Base-by-base conservation (phyloP, 1,140 invertebrate species). In the Pseudomyrmex pallidus region DNA sequence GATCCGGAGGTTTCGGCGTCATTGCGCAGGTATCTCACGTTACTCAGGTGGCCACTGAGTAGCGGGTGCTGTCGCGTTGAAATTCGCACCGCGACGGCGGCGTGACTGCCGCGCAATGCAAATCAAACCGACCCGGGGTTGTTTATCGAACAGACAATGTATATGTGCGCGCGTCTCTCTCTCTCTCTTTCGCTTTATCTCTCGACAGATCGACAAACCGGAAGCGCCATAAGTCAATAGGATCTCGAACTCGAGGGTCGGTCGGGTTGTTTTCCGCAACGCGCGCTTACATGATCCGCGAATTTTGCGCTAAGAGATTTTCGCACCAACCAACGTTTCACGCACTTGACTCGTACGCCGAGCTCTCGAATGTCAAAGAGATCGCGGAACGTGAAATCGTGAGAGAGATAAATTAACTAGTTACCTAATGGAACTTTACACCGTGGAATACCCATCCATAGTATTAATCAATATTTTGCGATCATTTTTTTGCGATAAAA, bases 11-110 rank as follows among this genome's bases (percentile, higher is more conserved):
- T 52, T 56, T 35, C 35, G 35, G 3, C 54, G n/a, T 63, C 78
- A 66, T 73, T 22, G 57, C 20, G 59, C 76, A 22, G 25, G 78
- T 56, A 73, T 82, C 77, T 90, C 89, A 63, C 68, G 82, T 90
- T 90, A 85, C 87, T 73, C 63, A 66, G 46, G 61, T 83, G 64
- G 64, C 85, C 85, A 63, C 78, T 12, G 70, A 82, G 70, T 80
- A 80, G 64, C 44, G 25, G 57, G 63, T 46, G 5, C 59, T 20
- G 61, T 22, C 70, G 59, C 46, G 78, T 74, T 82, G 68, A 82
- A 82, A 82, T 74, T 82, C 70, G 67, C 46, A 82, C 59, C 78
- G 50, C 46, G 78, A 46, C 25, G 17, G 70, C 15, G 52, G 59
- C 68, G 70, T 74, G 78, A 82, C 61, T 74, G 70, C 59, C 35